A percentile compares a stretch with the other conserved stretches of the same genome.
Evolutionary conservation across 1,140 invertebrate species (phyloP).

Genomic region (Drosophila rhopaloa): DNA sequence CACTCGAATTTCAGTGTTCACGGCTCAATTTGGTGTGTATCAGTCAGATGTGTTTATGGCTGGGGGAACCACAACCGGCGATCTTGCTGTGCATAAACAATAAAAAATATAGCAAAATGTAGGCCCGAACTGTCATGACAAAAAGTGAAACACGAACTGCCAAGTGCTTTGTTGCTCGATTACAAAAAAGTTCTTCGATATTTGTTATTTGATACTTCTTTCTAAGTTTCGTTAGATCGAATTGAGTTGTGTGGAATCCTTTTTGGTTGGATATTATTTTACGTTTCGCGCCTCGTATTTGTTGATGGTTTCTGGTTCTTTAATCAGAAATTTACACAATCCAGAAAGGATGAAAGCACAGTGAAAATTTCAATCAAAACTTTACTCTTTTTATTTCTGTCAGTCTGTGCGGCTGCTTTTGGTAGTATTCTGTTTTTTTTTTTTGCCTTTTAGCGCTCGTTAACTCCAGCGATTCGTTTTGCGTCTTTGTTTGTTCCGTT

Average conservation of each 20-base stretch:
- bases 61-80: conserved; percentile 21
- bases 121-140: conserved; percentile 58
- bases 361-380: conserved; percentile 81
- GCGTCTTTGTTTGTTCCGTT: conserved; percentile 44
- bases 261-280: conserved; percentile 27
- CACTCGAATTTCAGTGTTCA: conserved; percentile 50
- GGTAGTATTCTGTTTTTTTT: conserved; percentile 23
- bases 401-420: conserved; percentile 15
- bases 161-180: conserved; percentile 12
- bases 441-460: conserved; percentile 76
- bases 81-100: conserved; percentile 49
- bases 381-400: conserved; percentile 47
- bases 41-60: conserved; percentile 44
- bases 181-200: conserved; percentile 16
- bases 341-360: conserved; percentile 66
- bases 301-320: conserved; percentile 38
- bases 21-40: conserved; percentile 38
- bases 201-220: conserved; percentile 23
- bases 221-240: conserved; percentile 13
- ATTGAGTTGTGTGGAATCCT: conserved; percentile 1
- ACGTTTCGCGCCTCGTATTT: conserved; percentile 31
- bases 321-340: conserved; percentile 80
- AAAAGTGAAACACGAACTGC: conserved; percentile 21
- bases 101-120: conserved; percentile 63
- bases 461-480: conserved; percentile 53